Base-by-base conservation (phyloP, 1,140 invertebrate genomes). In the Drosophila repletoides region DNA sequence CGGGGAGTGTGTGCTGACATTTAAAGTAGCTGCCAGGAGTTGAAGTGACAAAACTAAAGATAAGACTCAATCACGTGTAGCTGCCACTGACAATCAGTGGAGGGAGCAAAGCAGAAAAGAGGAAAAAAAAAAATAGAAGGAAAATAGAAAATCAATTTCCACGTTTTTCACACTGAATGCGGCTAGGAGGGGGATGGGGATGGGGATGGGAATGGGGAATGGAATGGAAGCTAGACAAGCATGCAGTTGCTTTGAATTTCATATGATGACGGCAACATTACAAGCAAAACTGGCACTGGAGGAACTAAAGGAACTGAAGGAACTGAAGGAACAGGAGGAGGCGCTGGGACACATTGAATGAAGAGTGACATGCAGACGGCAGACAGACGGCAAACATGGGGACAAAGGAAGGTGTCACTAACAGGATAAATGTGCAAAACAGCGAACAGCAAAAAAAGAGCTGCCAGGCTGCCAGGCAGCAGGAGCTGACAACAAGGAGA, bases 121-220 rank as follows among this genome's bases (percentile, higher is more conserved):
- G 29, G n/a, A 36, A 33, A 31, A 28, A 49, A 48, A 38, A 34
- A 34, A 41, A 17, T 17, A 68, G 63, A 77, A 76, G 80, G 63
- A 84, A 84, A 84, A 84, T 86, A 86, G 79, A 84, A 84, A 84
- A 84, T 84, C 80, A 86, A 86, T 84, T 84, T 84, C 74, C 71
- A 76, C 77, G 72, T 81, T 76, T 80, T 76, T 75, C 73, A 67
- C 67, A 67, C 41, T 43, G 29, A 71, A 48, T 71, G 69, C 34
- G 48, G 49, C 48, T 2, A 29, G 10, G n/a, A 14, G 28, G 4
- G 29, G 1, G 9, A 12, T 17, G 9, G 48, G 19, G n/a, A n/a
- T n/a, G n/a, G n/a, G 5, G 7, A 9, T 41, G 59, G 10, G 45
- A 26, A 10, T 3, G 38, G 21, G 5, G 19, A 7, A 22, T 12